A percentile compares a stretch with the other conserved stretches of the same genome.
Conservation (phyloP, 2,888 invertebrate genomes). For the Drosophila ezoana region DNA sequence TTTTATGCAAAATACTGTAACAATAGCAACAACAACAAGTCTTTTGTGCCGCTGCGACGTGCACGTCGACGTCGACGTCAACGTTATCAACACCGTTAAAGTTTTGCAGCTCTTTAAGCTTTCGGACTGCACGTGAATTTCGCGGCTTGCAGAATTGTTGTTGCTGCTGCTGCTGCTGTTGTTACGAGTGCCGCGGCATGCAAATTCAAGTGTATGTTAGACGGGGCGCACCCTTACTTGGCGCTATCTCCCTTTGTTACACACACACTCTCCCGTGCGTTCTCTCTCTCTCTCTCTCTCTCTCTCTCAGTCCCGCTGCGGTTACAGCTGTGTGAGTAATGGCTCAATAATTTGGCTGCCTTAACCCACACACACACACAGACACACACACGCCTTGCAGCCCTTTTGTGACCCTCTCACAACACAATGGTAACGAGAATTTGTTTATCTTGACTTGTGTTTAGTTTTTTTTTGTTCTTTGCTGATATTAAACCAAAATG, state of each 20-base stretch:
- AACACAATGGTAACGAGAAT: conserved; percentile 74
- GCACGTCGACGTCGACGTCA: conserved; percentile 11
- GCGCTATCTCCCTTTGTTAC: neutral
- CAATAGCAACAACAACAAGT: conserved; percentile 48
- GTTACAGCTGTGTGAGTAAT: conserved; percentile 64
- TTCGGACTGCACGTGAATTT: conserved; percentile 59
- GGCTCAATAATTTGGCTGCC: conserved; percentile 72
- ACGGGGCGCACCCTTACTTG: conserved; percentile 23
- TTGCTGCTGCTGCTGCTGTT: conserved; percentile 11
- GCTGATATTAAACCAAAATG: conserved; percentile 75
- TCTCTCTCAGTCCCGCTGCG: conserved; percentile 18
- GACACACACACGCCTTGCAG: neutral
- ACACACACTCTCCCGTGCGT: neutral
- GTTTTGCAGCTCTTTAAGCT: conserved; percentile 51
- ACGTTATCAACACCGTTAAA: conserved; percentile 56
- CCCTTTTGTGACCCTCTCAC: conserved; percentile 13
- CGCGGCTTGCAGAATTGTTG: conserved; percentile 48
- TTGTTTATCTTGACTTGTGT: conserved; percentile 75
- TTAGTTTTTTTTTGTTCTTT: conserved; percentile 56
- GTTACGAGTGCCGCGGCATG: conserved; percentile 15
- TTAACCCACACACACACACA: conserved; percentile 7
- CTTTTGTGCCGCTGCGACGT: conserved; percentile 35
- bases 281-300: neutral
- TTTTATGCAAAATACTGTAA: conserved; percentile 55
- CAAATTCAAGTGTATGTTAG: conserved; percentile 38